phyloP scores from a whole-genome alignment of 2,888 invertebrate species.

The Sphaeridia pumilis region DNA sequence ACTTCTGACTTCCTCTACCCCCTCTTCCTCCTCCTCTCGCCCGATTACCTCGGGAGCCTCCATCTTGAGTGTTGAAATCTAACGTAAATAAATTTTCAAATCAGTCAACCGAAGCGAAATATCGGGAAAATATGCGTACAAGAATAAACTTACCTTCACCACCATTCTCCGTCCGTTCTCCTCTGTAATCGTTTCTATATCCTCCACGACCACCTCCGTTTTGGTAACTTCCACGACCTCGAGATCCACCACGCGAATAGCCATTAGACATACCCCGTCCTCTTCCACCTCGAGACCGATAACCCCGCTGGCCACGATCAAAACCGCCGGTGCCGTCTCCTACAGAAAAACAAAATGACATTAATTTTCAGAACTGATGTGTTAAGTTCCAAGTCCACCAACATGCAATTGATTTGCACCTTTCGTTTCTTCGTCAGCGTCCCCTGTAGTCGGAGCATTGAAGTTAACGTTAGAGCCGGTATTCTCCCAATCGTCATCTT shows the following conservation, averaged over 20 bases:
- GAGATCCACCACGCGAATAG: constrained; percentile 11
- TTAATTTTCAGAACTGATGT: too few species aligned
- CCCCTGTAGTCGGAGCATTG: constrained; percentile 9
- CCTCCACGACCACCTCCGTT: constrained; percentile 17
- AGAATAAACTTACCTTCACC: constrained; percentile 3
- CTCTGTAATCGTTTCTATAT: constrained; percentile 8
- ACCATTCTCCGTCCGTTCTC: constrained; percentile 18
- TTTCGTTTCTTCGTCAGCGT: constrained; percentile 12
- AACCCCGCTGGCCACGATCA: too few species aligned
- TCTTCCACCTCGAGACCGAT: constrained; percentile 17
- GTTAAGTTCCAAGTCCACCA: too few species aligned
- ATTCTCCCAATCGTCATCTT: constrained; percentile 22
- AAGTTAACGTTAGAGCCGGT: constrained; percentile 12
- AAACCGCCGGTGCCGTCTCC: too few species aligned
- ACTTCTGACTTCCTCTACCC: constrained; percentile 4
- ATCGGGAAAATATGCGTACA: neutral
- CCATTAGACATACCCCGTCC: constrained; percentile 17
- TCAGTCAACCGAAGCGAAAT: neutral
- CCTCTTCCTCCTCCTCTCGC: too few species aligned
- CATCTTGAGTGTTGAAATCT: constrained; percentile 12
- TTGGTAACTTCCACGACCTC: constrained; percentile 11
- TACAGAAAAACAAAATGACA: too few species aligned
- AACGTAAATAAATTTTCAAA: too few species aligned
- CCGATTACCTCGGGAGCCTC: constrained; percentile 1
- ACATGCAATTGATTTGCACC: neutral